A percentile compares a stretch with the other conserved stretches of the same genome.
These are phyloP conservation scores for Ligdia adustata DNA, from an alignment of 2,888 invertebrate species.

Conservation along the genomic window DNA sequence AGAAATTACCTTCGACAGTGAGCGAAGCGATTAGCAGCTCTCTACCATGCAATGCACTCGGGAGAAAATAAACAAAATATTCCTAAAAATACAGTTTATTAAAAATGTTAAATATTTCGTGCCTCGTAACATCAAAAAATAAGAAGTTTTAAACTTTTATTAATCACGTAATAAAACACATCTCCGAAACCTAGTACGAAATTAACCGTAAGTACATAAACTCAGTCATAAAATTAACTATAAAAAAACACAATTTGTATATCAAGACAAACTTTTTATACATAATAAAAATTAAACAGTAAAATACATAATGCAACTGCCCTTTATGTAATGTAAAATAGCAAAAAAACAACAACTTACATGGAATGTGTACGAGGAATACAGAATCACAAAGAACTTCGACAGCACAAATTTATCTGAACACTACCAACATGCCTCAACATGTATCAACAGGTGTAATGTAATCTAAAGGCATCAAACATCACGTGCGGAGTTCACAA, in stretches of 20 bases:
- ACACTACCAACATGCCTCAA: neutral
- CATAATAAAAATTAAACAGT: neutral
- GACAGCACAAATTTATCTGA: conserved; percentile 8
- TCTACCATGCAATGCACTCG: conserved; percentile 48
- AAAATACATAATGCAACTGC: neutral
- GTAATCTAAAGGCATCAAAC: conserved; percentile 4
- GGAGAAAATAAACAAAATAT: conserved; percentile 55
- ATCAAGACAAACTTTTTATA: neutral
- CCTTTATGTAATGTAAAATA: conserved; percentile 5
- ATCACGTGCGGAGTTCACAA: conserved; percentile 34
- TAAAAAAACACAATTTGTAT: too few relatives aligned
- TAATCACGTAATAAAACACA: neutral
- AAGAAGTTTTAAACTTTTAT: conserved; percentile 18
- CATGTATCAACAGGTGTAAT: conserved; percentile 38
- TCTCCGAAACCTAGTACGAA: neutral
- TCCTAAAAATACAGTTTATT: conserved; percentile 54
- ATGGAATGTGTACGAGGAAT: conserved; percentile 40
- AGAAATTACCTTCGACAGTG: conserved; percentile 39
- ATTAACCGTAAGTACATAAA: neutral
- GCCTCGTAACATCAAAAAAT: conserved; percentile 37
- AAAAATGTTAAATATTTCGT: conserved; percentile 32
- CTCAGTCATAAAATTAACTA: neutral
- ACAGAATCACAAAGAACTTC: conserved; percentile 5
- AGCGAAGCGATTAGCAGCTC: conserved; percentile 40
- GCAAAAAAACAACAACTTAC: conserved; percentile 39